A percentile compares a stretch with the other conserved stretches of the same genome.
Conservation (phyloP, 2,113 vertebrate species). For the Herpetotheres cachinnans region DNA sequence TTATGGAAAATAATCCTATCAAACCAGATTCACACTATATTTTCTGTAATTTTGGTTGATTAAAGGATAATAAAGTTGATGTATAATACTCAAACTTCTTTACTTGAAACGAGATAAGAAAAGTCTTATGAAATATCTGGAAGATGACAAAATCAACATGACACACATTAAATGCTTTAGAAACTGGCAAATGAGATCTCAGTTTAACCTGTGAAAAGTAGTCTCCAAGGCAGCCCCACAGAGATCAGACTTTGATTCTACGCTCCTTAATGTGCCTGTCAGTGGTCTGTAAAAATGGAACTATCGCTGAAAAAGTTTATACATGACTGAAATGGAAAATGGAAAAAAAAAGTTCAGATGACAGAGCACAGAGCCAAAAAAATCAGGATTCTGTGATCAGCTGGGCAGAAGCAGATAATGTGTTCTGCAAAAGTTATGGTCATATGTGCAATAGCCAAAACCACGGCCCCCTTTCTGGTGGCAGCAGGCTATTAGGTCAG, state of each 20-base stretch:
- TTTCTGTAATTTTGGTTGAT: background rate
- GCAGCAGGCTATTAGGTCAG: background rate
- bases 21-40: background rate
- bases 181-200: background rate
- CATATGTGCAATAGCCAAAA: background rate
- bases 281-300: background rate
- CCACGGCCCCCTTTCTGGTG: background rate
- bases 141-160: background rate
- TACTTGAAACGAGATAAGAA: background rate
- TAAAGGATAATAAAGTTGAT: background rate
- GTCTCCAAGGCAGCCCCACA: background rate
- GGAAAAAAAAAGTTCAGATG: background rate
- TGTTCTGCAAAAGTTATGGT: background rate
- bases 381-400: background rate
- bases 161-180: background rate
- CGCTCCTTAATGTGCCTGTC: background rate
- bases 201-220: background rate
- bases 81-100: background rate
- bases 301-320: background rate
- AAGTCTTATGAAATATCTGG: background rate
- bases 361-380: background rate
- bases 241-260: background rate
- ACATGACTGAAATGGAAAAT: background rate
- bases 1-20: background rate
- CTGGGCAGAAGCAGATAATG: background rate